These are phyloP conservation scores for Epicampocera succincta DNA, from an alignment of 2,888 invertebrate genomes.

Conservation along the genomic window DNA sequence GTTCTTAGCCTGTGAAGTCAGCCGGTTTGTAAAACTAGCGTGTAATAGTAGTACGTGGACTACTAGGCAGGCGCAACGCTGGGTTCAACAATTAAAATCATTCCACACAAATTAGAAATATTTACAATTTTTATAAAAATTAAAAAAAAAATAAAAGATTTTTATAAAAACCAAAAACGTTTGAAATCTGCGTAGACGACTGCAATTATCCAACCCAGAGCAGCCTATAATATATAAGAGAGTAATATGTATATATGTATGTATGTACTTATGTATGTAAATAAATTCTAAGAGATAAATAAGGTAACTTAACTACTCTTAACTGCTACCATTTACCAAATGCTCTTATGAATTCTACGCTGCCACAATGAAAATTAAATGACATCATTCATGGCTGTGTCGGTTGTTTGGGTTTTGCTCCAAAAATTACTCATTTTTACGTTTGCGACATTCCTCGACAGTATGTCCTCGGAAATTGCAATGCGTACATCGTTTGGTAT, in stretches of 20 bases:
- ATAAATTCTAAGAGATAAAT: slow-evolving; percentile 2
- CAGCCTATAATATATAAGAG: slow-evolving; percentile 38
- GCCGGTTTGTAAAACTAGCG: slow-evolving; percentile 60
- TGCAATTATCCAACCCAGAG: slow-evolving; percentile 9
- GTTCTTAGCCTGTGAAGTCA: slow-evolving; percentile 65
- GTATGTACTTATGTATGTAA: too few species aligned
- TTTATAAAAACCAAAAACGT: slow-evolving; percentile 47
- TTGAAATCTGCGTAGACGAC: slow-evolving; percentile 35
- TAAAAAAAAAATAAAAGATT: slow-evolving; percentile 45
- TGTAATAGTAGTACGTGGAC: background rate
- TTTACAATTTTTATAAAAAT: slow-evolving; percentile 51
- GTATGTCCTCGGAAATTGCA: slow-evolving; percentile 79
- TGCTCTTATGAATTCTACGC: background rate
- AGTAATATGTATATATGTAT: too few species aligned
- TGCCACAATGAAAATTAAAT: background rate
- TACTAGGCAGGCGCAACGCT: slow-evolving; percentile 33
- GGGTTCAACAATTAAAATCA: background rate
- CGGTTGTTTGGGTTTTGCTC: background rate
- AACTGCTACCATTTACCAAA: slow-evolving; percentile 33
- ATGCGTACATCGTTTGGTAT: slow-evolving; percentile 75
- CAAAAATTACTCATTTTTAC: slow-evolving; percentile 53
- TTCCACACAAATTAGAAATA: slow-evolving; percentile 47
- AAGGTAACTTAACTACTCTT: slow-evolving; percentile 37
- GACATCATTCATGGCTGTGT: slow-evolving; percentile 25
- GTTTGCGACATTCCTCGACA: slow-evolving; percentile 76